A percentile compares a stretch with the other conserved stretches of the same genome.
These are phyloP conservation scores for Oryzias celebensis DNA, from an alignment of 2,113 vertebrate species.

Conservation along the genomic window DNA sequence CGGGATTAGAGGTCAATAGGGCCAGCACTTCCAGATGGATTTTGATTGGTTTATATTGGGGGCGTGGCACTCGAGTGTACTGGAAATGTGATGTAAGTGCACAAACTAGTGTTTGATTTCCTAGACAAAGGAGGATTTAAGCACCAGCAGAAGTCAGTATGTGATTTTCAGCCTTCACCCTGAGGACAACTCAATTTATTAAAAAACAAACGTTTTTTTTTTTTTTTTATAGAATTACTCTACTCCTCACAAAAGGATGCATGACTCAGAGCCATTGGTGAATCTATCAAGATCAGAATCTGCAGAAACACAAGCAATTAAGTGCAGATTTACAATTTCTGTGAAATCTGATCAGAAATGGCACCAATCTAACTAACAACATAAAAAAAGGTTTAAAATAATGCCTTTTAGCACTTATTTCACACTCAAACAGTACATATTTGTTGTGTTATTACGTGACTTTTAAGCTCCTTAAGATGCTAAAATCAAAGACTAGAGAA, in stretches of 20 bases:
- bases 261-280: conserved; percentile 34
- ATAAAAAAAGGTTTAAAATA: too few species aligned
- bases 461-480: neutral
- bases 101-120: conserved; percentile 16
- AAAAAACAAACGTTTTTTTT: neutral
- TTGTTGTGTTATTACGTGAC: too few species aligned
- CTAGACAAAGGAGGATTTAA: conserved; percentile 10
- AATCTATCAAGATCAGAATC: conserved; percentile 21
- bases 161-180: conserved; percentile 13
- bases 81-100: neutral
- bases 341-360: conserved; percentile 21
- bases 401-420: too few species aligned
- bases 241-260: conserved; percentile 13
- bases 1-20: too few species aligned
- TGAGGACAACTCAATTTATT: neutral
- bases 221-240: conserved; percentile 23
- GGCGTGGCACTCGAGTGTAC: too few species aligned
- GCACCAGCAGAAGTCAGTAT: neutral
- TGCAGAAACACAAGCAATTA: conserved; percentile 23
- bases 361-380: too few species aligned
- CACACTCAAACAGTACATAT: too few species aligned
- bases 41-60: too few species aligned
- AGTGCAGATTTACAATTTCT: conserved; percentile 32
- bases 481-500: conserved; percentile 5
- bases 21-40: too few species aligned